These are phyloP conservation scores for Mus caroli DNA, from an alignment of 2,797 vertebrate genomes.

Conservation along the genomic window DNA sequence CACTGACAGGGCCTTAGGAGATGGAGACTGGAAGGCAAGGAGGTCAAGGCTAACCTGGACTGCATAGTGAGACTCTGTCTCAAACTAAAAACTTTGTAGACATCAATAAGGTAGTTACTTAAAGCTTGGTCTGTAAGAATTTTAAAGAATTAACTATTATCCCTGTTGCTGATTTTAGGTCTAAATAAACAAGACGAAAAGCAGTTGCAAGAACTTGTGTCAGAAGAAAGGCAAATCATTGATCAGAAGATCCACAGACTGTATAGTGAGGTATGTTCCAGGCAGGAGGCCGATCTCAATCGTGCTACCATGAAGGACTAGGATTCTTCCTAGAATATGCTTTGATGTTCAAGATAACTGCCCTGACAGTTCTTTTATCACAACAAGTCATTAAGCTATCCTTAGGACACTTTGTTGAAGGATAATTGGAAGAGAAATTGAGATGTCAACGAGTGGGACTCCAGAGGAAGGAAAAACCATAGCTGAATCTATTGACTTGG, in stretches of 20 bases:
- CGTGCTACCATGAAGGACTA: slow-evolving; percentile 56
- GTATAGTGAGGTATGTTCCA: slow-evolving; percentile 90
- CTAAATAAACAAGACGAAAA: slow-evolving; percentile 90
- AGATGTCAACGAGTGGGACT: slow-evolving; percentile 16
- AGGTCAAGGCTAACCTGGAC: background rate
- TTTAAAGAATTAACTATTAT: slow-evolving; percentile 68
- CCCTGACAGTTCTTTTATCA: background rate
- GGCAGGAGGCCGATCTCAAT: slow-evolving; percentile 59
- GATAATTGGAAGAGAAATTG: slow-evolving; percentile 39
- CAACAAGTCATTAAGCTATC: background rate
- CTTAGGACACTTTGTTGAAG: slow-evolving; percentile 26
- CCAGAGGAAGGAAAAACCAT: background rate
- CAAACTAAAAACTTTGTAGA: background rate
- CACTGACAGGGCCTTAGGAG: background rate
- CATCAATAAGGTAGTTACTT: slow-evolving; percentile 44
- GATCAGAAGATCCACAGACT: slow-evolving; percentile 87
- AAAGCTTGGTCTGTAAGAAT: slow-evolving; percentile 35
- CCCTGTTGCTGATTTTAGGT: slow-evolving; percentile 83
- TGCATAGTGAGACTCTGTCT: background rate
- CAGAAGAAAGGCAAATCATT: slow-evolving; percentile 92
- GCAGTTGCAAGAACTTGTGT: slow-evolving; percentile 91
- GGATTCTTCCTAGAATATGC: background rate
- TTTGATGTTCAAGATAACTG: slow-evolving; percentile 45
- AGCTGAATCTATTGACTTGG: slow-evolving; percentile 14
- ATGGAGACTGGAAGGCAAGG: background rate